Conservation (phyloP, 2,113 vertebrate genomes). For the Saguinus midas region DNA sequence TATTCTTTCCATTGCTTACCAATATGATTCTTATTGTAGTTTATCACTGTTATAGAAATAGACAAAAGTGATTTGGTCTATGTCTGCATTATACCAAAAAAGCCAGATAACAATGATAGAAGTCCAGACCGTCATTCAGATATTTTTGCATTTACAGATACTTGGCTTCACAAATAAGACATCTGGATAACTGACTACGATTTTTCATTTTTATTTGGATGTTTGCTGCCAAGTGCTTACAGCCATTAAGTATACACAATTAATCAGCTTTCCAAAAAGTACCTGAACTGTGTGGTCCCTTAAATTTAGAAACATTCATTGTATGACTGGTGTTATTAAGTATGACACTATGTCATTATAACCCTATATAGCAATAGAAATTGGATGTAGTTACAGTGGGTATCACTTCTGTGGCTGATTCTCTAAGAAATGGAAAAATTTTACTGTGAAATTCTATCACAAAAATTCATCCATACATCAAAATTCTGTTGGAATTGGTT, state of each 20-base stretch:
- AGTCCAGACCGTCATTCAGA: background rate
- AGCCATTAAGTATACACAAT: background rate
- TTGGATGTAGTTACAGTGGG: conserved; percentile 53
- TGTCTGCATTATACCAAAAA: background rate
- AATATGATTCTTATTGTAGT: background rate
- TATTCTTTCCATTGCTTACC: background rate
- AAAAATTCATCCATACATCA: conserved; percentile 77
- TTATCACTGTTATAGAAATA: background rate
- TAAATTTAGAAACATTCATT: background rate
- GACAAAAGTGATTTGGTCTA: background rate
- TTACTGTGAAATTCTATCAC: conserved; percentile 75
- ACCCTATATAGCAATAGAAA: conserved; percentile 24
- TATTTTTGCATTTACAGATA: conserved; percentile 11
- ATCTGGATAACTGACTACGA: background rate
- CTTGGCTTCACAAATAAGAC: background rate
- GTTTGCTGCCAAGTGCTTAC: background rate
- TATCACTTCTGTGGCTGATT: conserved; percentile 61
- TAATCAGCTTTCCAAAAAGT: background rate
- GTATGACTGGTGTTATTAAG: background rate
- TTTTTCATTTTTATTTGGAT: background rate
- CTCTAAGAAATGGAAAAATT: conserved; percentile 68
- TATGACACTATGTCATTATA: background rate
- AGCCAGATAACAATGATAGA: background rate
- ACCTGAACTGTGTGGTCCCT: no score
- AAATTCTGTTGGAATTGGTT: conserved; percentile 80